Evolutionary conservation across 2,113 vertebrate genomes (phyloP).

Genomic region (Pontoporia blainvillei): DNA sequence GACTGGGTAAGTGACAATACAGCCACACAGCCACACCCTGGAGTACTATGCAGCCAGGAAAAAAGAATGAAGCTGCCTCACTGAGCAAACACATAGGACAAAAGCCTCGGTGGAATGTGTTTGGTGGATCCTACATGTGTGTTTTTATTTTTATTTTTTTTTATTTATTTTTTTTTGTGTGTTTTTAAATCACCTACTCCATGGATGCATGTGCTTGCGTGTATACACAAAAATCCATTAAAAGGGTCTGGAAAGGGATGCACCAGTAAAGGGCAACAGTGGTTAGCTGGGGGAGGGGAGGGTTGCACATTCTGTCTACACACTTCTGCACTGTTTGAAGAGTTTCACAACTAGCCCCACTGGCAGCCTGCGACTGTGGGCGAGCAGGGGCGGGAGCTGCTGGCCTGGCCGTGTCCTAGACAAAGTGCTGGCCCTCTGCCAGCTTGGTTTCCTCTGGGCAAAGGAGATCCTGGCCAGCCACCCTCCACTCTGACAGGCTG

Average conservation of each 20-base stretch:
- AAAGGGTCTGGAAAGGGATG: background rate
- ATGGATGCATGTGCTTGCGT: fast-evolving
- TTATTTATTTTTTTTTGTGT: too few relatives aligned
- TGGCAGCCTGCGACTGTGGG: too few relatives aligned
- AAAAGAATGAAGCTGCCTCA: background rate
- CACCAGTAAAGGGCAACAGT: fast-evolving
- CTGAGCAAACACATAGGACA: background rate
- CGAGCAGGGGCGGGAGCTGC: background rate
- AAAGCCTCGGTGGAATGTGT: background rate
- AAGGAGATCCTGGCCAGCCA: background rate
- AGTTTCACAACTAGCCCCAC: background rate
- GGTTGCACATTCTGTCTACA: background rate
- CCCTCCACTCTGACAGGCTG: background rate
- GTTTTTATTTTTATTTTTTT: background rate
- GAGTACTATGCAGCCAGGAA: background rate
- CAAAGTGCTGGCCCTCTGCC: background rate
- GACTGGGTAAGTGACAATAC: fast-evolving
- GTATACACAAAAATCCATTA: background rate
- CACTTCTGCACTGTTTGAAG: background rate
- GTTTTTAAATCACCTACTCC: background rate
- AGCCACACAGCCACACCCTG: background rate
- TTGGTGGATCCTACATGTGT: fast-evolving
- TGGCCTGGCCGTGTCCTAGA: background rate
- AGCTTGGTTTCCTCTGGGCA: background rate
- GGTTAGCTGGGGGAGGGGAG: too few relatives aligned